phyloP scores from a whole-genome alignment of 2,888 invertebrate species.

The Monoplex corrugatus region DNA sequence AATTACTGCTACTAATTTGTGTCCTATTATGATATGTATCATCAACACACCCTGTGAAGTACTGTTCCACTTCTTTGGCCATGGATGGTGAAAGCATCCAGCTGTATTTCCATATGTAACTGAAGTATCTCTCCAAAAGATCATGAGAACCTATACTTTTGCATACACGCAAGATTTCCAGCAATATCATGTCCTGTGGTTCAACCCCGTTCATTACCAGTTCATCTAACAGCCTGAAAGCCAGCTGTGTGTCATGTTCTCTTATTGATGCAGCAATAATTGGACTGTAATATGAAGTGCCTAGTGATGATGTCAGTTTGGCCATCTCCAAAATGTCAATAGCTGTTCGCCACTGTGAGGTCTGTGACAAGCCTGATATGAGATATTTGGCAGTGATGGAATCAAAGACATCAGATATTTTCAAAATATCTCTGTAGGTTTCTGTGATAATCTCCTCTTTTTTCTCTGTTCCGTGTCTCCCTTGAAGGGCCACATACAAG shows the following conservation, averaged over 20 bases:
- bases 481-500: slow-evolving; percentile 53
- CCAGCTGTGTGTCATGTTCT: slow-evolving; percentile 50
- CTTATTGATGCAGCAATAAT: slow-evolving; percentile 52
- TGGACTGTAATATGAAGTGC: slow-evolving; percentile 23
- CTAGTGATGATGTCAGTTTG: slow-evolving; percentile 33
- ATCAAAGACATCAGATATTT: slow-evolving; percentile 52
- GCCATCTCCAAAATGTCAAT: slow-evolving; percentile 58
- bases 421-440: slow-evolving; percentile 42
- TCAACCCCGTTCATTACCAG: slow-evolving; percentile 27
- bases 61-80: slow-evolving; percentile 43
- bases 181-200: slow-evolving; percentile 46
- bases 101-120: slow-evolving; percentile 36
- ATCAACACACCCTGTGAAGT: slow-evolving; percentile 18
- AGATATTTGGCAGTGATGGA: slow-evolving; percentile 50
- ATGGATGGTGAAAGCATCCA: slow-evolving; percentile 12
- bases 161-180: slow-evolving; percentile 40
- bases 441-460: slow-evolving; percentile 49
- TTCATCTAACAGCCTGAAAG: slow-evolving; percentile 45
- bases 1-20: no score
- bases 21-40: background rate
- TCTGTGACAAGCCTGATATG: slow-evolving; percentile 56
- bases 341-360: slow-evolving; percentile 58
- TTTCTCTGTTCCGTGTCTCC: slow-evolving; percentile 38
- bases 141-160: slow-evolving; percentile 23
- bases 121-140: slow-evolving; percentile 41